phyloP scores from a whole-genome alignment of 2,113 vertebrate species.

The Brachyhypopomus gauderio region DNA sequence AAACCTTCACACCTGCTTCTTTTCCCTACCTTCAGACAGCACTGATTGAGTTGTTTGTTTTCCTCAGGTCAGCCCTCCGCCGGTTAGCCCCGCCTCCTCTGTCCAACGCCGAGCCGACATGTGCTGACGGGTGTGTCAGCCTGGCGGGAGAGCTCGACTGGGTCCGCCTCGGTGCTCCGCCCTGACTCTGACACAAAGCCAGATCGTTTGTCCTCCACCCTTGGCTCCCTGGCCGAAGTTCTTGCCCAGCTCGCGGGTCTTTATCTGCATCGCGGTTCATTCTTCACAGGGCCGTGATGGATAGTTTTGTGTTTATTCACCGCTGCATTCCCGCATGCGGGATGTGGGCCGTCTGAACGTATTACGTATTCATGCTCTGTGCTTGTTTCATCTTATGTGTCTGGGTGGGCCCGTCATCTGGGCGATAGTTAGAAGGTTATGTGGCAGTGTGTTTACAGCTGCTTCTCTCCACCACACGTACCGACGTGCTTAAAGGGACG shows the following conservation, averaged over 20 bases:
- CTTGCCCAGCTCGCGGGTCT: constrained; percentile 68
- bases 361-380: constrained; percentile 89
- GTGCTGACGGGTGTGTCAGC: constrained; percentile 31
- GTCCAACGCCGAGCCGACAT: constrained; percentile 21
- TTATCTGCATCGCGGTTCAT: constrained; percentile 76
- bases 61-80: background rate
- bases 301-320: constrained; percentile 93
- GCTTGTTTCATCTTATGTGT: constrained; percentile 70
- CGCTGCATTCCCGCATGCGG: constrained; percentile 81
- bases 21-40: background rate
- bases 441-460: background rate
- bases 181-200: constrained; percentile 56
- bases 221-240: constrained; percentile 59
- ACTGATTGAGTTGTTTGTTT: background rate
- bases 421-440: background rate
- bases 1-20: background rate
- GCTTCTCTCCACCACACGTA: background rate
- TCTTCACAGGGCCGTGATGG: constrained; percentile 84
- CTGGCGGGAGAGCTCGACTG: constrained; percentile 43
- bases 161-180: constrained; percentile 52
- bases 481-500: background rate
- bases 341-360: constrained; percentile 85
- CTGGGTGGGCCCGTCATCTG: background rate
- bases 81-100: background rate
- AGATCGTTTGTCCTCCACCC: constrained; percentile 60